A percentile compares a stretch with the other conserved stretches of the same genome.
Evolutionary conservation across 2,888 invertebrate species (phyloP).

Genomic region (Troilus luridus): DNA sequence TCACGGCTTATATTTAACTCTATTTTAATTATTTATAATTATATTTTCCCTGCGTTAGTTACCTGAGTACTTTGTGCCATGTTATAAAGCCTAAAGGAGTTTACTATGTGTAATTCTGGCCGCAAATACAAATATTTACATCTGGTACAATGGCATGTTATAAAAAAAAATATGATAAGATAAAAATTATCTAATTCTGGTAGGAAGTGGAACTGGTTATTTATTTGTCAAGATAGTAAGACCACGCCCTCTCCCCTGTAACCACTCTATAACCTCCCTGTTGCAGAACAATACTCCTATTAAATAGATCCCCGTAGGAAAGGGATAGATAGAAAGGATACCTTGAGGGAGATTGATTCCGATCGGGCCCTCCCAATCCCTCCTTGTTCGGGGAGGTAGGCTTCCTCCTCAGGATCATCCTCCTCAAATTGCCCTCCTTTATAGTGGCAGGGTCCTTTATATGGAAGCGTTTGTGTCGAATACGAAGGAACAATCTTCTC

Average conservation of each 20-base stretch:
- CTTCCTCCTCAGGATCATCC: neutral
- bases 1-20: no score
- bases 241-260: neutral
- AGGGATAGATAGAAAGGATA: neutral
- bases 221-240: neutral
- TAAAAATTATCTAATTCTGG: constrained; percentile 25
- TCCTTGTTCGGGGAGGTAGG: neutral
- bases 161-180: neutral
- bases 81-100: neutral
- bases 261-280: neutral
- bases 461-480: neutral
- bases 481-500: neutral
- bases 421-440: constrained; percentile 23
- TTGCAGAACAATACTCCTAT: neutral
- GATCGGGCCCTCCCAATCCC: neutral
- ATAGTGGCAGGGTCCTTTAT: neutral
- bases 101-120: neutral
- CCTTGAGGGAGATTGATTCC: constrained; percentile 17
- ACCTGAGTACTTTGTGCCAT: neutral
- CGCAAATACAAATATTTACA: neutral
- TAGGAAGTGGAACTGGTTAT: neutral
- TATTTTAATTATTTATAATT: no score
- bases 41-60: neutral
- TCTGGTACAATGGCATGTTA: neutral
- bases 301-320: neutral